Evolutionary conservation across 2,888 invertebrate genomes (phyloP), one percentile per base, ranked within the genome.

Genomic region (Clitarchus hookeri): DNA sequence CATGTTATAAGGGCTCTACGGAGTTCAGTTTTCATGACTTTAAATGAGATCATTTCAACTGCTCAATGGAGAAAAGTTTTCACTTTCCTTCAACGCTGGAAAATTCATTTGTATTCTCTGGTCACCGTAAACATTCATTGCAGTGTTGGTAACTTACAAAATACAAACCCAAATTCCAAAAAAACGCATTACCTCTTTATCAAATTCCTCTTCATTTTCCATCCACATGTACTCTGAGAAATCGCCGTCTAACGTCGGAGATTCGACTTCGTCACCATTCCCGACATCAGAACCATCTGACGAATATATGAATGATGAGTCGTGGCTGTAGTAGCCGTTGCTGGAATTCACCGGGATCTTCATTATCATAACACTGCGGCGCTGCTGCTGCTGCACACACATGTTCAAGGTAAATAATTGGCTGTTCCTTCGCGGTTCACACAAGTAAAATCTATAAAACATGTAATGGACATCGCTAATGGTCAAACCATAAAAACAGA

Each of bases 161-260:
- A 16, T 82, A 84, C 87, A 86, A 53, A 53, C 2, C 53, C 19
- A 12, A 12, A 53, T 16, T 53, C 2, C 12, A 53, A 12, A 53
- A 53, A 19, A 1, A n/a, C n/a, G 2, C n/a, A 65, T 89, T 91
- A 97, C 97, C 94, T 97, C 96, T 91, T 96, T 96, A 90, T 98
- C 97, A 90, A 97, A 97, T 90, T 97, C 97, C 90, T 98, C 98
- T 90, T 97, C 96, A 90, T 97, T 96, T 91, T 97, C 98, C 97
- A 98, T 98, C 98, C 98, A 98, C 93, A 97, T 94, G 90, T 97
- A 97, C 90, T 98, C 97, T 0, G 96, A 96, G 91, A 97, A 98
- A 91, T 97, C 97, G 86, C 94, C 94, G 84, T 93, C 94, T 9
- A 92, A 92, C 3, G 93, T 91, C 3, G 91, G 91, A 13, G 89